Percentiles rank a stretch among this genome's conserved stretches.
These are phyloP conservation scores for Lepidocyrtinus sp. DNA, from an alignment of 2,888 invertebrate species.

Conservation along the genomic window DNA sequence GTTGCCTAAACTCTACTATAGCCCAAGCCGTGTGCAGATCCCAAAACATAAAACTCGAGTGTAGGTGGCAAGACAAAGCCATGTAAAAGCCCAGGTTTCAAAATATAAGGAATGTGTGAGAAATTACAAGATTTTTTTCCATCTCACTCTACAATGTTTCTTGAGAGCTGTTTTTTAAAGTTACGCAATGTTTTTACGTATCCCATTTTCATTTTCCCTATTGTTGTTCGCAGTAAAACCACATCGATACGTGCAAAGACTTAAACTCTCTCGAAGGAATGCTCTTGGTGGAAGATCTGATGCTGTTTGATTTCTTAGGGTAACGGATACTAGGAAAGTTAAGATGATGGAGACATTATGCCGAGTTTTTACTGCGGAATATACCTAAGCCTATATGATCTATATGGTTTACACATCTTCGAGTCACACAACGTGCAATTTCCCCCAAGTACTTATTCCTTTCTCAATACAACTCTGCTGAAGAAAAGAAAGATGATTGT, in stretches of 20 bases:
- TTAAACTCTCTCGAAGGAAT: constrained; percentile 14
- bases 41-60: background rate
- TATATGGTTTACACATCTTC: constrained; percentile 7
- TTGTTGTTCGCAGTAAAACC: constrained; percentile 23
- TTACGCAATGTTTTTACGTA: constrained; percentile 13
- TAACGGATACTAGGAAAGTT: constrained; percentile 12
- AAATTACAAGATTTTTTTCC: background rate
- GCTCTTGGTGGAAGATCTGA: background rate
- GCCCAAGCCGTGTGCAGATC: too few species aligned
- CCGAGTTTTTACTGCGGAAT: too few species aligned
- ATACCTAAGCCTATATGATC: background rate
- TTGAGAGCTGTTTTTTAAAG: background rate
- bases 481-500: constrained; percentile 35
- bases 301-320: background rate
- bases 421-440: background rate
- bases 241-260: constrained; percentile 37
- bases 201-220: constrained; percentile 41
- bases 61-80: too few species aligned
- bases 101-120: background rate
- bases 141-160: background rate
- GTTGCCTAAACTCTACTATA: background rate
- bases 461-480: too few species aligned
- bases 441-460: too few species aligned
- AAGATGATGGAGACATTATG: constrained; percentile 37
- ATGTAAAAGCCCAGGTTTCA: background rate